These are phyloP conservation scores for Smutsia gigantea DNA, from an alignment of 2,797 vertebrate species.

Conservation along the genomic window DNA sequence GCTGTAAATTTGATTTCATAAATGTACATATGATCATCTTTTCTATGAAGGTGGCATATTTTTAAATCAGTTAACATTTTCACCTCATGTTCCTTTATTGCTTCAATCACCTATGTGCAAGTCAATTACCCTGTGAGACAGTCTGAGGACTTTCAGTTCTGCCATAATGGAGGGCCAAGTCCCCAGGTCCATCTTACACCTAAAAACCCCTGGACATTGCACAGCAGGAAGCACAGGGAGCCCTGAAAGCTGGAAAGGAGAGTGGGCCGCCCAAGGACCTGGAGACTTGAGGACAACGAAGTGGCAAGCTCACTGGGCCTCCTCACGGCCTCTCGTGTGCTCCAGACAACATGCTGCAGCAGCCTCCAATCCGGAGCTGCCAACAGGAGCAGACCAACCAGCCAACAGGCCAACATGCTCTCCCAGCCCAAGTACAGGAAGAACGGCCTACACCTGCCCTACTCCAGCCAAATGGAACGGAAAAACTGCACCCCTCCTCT, in stretches of 20 bases:
- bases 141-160: not conserved
- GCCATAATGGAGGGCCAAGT: not conserved
- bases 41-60: not conserved
- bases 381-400: not conserved
- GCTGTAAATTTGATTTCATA: not conserved
- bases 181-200: no score
- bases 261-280: not conserved
- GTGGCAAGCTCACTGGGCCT: not conserved
- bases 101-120: not conserved
- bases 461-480: not conserved
- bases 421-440: not conserved
- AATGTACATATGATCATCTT: not conserved
- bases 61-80: not conserved
- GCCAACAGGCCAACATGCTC: not conserved
- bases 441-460: not conserved
- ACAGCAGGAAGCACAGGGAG: not conserved
- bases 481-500: not conserved
- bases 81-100: not conserved
- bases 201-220: not conserved
- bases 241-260: not conserved
- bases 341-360: not conserved
- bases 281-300: not conserved
- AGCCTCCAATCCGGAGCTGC: not conserved
- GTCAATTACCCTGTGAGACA: not conserved
- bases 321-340: not conserved